Percentiles rank a stretch among this genome's conserved stretches.
Evolutionary conservation across 2,113 vertebrate genomes (phyloP).

Genomic region (Xerus inauris): DNA sequence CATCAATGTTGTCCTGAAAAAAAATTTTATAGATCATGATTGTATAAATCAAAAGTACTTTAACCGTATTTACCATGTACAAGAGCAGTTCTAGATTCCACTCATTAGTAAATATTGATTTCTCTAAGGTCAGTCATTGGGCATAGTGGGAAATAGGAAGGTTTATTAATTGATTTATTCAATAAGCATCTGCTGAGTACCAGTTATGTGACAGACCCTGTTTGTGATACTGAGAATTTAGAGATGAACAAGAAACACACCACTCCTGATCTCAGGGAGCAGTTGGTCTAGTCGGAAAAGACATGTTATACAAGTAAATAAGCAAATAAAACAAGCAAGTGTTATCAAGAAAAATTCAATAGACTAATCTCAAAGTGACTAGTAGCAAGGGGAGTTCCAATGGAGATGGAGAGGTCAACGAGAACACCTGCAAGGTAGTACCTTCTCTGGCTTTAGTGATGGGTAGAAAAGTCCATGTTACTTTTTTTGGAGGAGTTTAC

Average conservation of each 20-base stretch:
- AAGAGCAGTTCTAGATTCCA: not conserved
- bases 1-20: conserved; percentile 19
- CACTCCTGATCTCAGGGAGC: not conserved
- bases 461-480: not conserved
- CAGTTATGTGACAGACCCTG: not conserved
- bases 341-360: not conserved
- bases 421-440: not conserved
- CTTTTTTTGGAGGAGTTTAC: conserved; percentile 2
- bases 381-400: not conserved
- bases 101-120: conserved; percentile 51
- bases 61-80: not conserved
- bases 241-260: conserved; percentile 28
- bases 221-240: not conserved
- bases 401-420: not conserved
- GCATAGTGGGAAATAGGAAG: conserved; percentile 38
- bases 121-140: not conserved
- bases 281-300: not conserved
- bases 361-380: not conserved
- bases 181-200: not conserved
- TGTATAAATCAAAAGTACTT: conserved; percentile 46
- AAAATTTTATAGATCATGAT: conserved; percentile 2
- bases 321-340: not conserved
- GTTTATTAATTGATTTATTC: conserved; percentile 40
- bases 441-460: not conserved
- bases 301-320: not conserved